Evolutionary conservation across 2,888 invertebrate species (phyloP).

Genomic region (Antitype chi): DNA sequence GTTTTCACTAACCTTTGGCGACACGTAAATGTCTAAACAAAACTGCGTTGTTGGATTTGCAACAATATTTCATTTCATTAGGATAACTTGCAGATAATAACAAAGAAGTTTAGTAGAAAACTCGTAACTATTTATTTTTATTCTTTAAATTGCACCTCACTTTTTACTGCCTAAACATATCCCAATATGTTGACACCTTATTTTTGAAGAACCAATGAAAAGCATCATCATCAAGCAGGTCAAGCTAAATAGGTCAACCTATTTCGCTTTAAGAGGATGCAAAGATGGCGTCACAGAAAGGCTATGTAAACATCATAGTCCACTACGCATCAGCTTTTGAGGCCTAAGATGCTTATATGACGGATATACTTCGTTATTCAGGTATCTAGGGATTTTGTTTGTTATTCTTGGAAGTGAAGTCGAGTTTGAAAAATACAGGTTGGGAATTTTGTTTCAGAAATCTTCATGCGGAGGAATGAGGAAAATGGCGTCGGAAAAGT

Average conservation of each 20-base stretch:
- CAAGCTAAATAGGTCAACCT: slow-evolving; percentile 58
- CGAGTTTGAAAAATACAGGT: neutral
- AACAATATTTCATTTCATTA: neutral
- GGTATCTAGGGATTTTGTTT: slow-evolving; percentile 17
- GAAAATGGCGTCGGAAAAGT: no score
- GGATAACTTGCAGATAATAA: neutral
- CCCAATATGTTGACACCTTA: neutral
- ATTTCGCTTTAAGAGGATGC: slow-evolving; percentile 48
- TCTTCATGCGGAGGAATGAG: neutral
- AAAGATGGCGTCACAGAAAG: slow-evolving; percentile 19
- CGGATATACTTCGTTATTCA: slow-evolving; percentile 28
- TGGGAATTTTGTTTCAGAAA: neutral
- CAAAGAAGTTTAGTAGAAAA: no score
- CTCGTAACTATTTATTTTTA: neutral
- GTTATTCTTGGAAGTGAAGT: neutral
- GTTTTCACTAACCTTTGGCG: neutral
- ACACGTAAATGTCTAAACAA: neutral
- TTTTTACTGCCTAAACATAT: neutral
- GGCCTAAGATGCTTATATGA: slow-evolving; percentile 18
- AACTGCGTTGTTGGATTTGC: neutral
- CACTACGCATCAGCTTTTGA: slow-evolving; percentile 42
- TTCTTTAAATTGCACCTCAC: neutral
- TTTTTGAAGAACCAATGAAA: slow-evolving; percentile 17
- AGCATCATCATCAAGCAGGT: slow-evolving; percentile 33
- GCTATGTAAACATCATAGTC: slow-evolving; percentile 47